These are phyloP conservation scores for Drosophila lutescens DNA, from an alignment of 2,888 invertebrate genomes.

Conservation along the genomic window DNA sequence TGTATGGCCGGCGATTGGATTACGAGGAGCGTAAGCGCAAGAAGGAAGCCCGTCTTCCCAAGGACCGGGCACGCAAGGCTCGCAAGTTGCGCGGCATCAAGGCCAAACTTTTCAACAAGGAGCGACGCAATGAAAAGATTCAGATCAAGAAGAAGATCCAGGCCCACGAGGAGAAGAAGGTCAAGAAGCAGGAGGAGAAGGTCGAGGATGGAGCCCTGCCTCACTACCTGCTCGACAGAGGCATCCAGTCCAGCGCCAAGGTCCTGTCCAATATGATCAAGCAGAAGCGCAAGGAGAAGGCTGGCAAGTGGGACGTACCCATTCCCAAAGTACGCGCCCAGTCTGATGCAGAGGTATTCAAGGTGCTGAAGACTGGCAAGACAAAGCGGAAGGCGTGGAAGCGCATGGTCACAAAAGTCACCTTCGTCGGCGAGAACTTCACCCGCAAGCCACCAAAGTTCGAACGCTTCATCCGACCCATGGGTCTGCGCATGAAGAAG, in stretches of 20 bases:
- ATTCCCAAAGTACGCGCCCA: constrained; percentile 99
- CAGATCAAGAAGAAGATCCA: constrained; percentile 99
- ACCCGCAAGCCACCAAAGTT: constrained; percentile 99
- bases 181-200: constrained; percentile 92
- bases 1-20: constrained; percentile 97
- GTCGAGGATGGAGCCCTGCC: constrained; percentile 96
- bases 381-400: constrained; percentile 98
- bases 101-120: constrained; percentile 98
- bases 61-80: constrained; percentile 95
- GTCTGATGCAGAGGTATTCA: constrained; percentile 98
- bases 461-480: constrained; percentile 98
- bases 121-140: constrained; percentile 98
- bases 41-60: constrained; percentile 96
- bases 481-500: constrained; percentile 97
- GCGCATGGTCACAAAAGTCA: constrained; percentile 99
- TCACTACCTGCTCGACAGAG: constrained; percentile 98
- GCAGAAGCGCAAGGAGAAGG: constrained; percentile 99
- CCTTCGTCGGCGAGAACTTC: constrained; percentile 98
- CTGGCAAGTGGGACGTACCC: constrained; percentile 99
- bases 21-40: constrained; percentile 99
- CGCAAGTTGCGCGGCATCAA: constrained; percentile 96
- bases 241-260: constrained; percentile 96
- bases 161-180: constrained; percentile 97
- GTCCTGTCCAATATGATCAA: constrained; percentile 99
- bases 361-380: constrained; percentile 95